A percentile compares a stretch with the other conserved stretches of the same genome.
Evolutionary conservation across 2,888 invertebrate genomes (phyloP).

Genomic region (Leucophora obtusa): DNA sequence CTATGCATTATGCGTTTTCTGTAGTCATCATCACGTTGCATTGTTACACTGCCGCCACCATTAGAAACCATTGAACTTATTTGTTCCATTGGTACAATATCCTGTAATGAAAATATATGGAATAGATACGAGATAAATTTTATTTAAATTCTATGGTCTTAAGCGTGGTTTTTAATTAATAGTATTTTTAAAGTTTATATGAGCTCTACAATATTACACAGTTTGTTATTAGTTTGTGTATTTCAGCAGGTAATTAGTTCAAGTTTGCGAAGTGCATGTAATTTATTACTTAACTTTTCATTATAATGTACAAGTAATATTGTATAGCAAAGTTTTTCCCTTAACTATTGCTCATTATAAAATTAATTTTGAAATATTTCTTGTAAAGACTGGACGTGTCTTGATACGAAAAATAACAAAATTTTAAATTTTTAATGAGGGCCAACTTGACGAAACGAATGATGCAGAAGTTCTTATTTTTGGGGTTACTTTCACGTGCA

Average conservation of each 20-base stretch:
- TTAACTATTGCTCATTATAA: too few relatives aligned
- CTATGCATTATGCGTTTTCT: slow-evolving; percentile 78
- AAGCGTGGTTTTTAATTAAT: not conserved
- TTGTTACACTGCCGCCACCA: slow-evolving; percentile 77
- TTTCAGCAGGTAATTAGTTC: not conserved
- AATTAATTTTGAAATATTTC: too few relatives aligned
- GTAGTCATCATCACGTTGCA: slow-evolving; percentile 78
- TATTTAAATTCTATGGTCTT: not conserved
- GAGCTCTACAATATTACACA: too few relatives aligned
- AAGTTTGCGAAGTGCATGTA: not conserved
- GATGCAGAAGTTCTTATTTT: too few relatives aligned
- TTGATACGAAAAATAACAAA: too few relatives aligned
- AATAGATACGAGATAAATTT: not conserved
- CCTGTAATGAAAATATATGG: slow-evolving; percentile 71
- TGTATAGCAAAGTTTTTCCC: too few relatives aligned
- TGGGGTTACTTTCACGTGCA: too few relatives aligned
- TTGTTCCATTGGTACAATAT: slow-evolving; percentile 79
- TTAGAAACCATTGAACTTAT: slow-evolving; percentile 77
- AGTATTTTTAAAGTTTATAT: not conserved
- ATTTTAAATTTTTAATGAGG: too few relatives aligned
- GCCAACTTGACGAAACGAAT: too few relatives aligned
- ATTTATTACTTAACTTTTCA: not conserved
- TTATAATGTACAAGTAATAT: not conserved
- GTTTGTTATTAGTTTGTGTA: not conserved
- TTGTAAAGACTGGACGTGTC: too few relatives aligned